Percentiles rank a stretch among this genome's conserved stretches.
These are phyloP conservation scores for Channa striata DNA, from an alignment of 2,797 vertebrate genomes.

Conservation along the genomic window DNA sequence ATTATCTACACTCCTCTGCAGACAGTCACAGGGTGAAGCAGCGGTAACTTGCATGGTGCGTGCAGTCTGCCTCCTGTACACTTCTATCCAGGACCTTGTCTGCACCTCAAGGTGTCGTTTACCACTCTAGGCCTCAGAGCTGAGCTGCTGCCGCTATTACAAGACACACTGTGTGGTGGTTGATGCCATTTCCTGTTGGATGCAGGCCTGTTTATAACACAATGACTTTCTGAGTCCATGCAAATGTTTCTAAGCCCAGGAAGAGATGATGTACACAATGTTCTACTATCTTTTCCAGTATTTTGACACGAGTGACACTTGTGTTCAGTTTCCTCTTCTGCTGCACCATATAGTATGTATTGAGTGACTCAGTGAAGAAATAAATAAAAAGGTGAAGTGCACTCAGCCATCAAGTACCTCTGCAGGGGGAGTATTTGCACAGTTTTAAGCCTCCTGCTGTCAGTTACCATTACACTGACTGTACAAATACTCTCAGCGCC, in stretches of 20 bases:
- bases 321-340: slow-evolving; percentile 15
- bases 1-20: slow-evolving; percentile 52
- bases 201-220: slow-evolving; percentile 28
- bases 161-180: slow-evolving; percentile 11
- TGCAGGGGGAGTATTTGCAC: slow-evolving; percentile 39
- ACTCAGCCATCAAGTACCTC: slow-evolving; percentile 22
- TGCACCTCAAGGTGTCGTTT: slow-evolving; percentile 32
- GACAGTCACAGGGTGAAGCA: slow-evolving; percentile 39
- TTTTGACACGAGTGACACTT: slow-evolving; percentile 8
- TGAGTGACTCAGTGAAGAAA: background rate
- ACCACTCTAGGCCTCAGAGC: slow-evolving; percentile 11
- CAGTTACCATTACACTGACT: slow-evolving; percentile 64
- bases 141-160: slow-evolving; percentile 30
- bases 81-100: slow-evolving; percentile 4
- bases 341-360: background rate
- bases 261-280: background rate
- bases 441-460: slow-evolving; percentile 57
- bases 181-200: slow-evolving; percentile 22
- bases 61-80: background rate
- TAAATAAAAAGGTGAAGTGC: slow-evolving; percentile 16
- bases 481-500: slow-evolving; percentile 31
- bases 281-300: background rate
- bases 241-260: slow-evolving; percentile 2
- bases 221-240: background rate
- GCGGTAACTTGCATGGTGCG: background rate